Percentiles rank a stretch among this genome's conserved stretches.
Conservation (phyloP, 2,113 vertebrate genomes). For the cattle (Bos taurus) region DNA sequence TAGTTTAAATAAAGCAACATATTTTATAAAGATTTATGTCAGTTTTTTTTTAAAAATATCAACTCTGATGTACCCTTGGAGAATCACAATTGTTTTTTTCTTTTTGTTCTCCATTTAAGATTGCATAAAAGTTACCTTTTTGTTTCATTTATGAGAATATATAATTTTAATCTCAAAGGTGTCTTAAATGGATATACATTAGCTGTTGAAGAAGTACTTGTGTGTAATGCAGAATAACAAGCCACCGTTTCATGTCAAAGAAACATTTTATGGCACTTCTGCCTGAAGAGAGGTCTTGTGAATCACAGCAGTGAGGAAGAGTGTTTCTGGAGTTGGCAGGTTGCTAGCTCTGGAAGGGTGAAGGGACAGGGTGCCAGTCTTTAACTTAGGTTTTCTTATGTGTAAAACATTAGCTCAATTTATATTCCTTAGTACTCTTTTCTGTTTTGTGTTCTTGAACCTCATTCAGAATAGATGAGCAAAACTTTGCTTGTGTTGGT, state of each 20-base stretch:
- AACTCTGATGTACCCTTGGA: not conserved
- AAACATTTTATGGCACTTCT: not conserved
- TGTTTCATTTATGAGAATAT: conserved; percentile 17
- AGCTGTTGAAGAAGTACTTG: not conserved
- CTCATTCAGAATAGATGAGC: not conserved
- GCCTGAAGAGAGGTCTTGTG: not conserved
- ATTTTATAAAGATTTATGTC: conserved; percentile 9
- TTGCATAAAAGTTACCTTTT: not conserved
- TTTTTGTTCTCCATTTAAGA: not conserved
- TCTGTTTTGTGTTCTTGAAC: conserved; percentile 17
- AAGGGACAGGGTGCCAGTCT: not conserved
- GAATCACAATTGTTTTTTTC: not conserved
- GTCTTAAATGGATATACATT: not conserved
- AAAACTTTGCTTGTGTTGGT: conserved; percentile 8
- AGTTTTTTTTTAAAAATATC: not conserved
- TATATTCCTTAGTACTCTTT: not conserved
- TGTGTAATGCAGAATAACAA: conserved; percentile 20
- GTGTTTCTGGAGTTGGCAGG: not conserved
- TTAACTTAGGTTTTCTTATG: conserved; percentile 27
- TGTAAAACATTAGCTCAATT: not conserved
- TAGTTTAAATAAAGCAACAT: conserved; percentile 5
- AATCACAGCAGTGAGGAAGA: not conserved
- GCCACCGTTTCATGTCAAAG: not conserved
- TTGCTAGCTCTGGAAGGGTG: not conserved
- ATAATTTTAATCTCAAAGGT: not conserved